Base-by-base conservation (phyloP, 2,797 vertebrate species). In the Hyperoplus lanceolatus region DNA sequence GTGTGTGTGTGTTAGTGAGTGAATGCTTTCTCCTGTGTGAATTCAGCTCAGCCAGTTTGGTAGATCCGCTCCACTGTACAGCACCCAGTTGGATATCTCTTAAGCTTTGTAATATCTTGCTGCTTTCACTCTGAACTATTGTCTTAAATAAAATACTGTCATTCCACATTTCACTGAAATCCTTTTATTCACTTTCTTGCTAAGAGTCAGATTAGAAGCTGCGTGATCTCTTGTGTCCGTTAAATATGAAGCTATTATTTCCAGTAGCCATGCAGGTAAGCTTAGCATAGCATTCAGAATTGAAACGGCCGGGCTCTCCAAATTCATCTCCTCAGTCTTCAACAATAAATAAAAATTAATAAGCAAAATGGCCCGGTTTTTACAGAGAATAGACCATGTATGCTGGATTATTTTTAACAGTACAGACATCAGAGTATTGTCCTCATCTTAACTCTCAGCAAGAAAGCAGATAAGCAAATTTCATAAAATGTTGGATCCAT, bases 101-200 rank as follows among this genome's bases (percentile, higher is more conserved):
- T 29, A 12, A 42, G 46, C 71, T 68, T 41, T 61, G 66, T 60
- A 39, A 39, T 70, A 55, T 49, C 65, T 45, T 11, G 42, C 60
- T 61, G 42, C 60, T 61, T 66, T 13, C 21, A 58, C 64, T 63
- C 58, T 67, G 53, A 72, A 63, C 45, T 64, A 68, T 48, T 55
- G 59, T 64, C 46, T 53, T 41, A 12, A 38, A 49, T 13, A 56
- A 29, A 63, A 50, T 14, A 45, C 29, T n/a, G 8, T 5, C 39
- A 41, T 53, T 53, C 12, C 7, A 8, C 41, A 15, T 58, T 39
- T 15, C 3, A 21, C 51, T 6, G 51, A 57, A 41, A 57, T 8
- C 4, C 6, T 46, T 6, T 14, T 7, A 29, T 53, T 59, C 4
- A 14, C 12, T 29, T 54, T 65, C 29, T 48, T 54, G 60, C 4